Percentiles rank a stretch among this genome's conserved stretches.
Conservation (phyloP, 2,888 invertebrate genomes). For the Trypoxylon attenuatum region DNA sequence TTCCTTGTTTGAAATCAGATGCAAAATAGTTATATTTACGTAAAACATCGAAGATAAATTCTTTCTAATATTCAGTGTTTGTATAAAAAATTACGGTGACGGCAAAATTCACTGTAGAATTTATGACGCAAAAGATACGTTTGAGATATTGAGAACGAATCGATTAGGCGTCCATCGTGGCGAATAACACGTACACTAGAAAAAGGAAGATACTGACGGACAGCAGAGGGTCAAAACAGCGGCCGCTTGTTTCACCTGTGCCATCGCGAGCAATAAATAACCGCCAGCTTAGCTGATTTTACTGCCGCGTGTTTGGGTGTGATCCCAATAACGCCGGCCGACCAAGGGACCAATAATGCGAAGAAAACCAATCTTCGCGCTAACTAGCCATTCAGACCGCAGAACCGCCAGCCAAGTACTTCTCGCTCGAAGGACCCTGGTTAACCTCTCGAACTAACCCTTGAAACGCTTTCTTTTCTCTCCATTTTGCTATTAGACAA, state of each 20-base stretch:
- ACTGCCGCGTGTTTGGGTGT: conserved; percentile 68
- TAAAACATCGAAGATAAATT: too few relatives aligned
- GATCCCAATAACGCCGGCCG: conserved; percentile 69
- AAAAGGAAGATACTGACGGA: conserved; percentile 7
- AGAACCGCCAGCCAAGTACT: conserved; percentile 61
- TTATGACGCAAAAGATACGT: too few relatives aligned
- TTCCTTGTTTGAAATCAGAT: too few relatives aligned
- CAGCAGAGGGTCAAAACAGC: conserved; percentile 39
- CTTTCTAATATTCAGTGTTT: too few relatives aligned
- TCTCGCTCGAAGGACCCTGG: conserved; percentile 62
- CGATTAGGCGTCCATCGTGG: too few relatives aligned
- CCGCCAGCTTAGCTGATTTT: conserved; percentile 73
- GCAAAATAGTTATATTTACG: too few relatives aligned
- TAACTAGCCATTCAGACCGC: conserved; percentile 71
- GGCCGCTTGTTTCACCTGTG: conserved; percentile 70
- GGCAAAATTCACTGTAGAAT: too few relatives aligned
- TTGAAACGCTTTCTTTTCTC: conserved; percentile 57
- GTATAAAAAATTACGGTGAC: too few relatives aligned
- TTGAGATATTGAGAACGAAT: too few relatives aligned
- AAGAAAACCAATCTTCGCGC: conserved; percentile 72
- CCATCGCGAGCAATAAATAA: conserved; percentile 72
- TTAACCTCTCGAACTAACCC: too few relatives aligned
- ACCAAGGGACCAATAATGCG: conserved; percentile 62
- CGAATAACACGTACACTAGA: too few relatives aligned
- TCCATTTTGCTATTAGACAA: conserved; percentile 49